Percentiles rank a stretch among this genome's conserved stretches.
phyloP scores from a whole-genome alignment of 2,888 invertebrate genomes.

The Adela reaumurella region DNA sequence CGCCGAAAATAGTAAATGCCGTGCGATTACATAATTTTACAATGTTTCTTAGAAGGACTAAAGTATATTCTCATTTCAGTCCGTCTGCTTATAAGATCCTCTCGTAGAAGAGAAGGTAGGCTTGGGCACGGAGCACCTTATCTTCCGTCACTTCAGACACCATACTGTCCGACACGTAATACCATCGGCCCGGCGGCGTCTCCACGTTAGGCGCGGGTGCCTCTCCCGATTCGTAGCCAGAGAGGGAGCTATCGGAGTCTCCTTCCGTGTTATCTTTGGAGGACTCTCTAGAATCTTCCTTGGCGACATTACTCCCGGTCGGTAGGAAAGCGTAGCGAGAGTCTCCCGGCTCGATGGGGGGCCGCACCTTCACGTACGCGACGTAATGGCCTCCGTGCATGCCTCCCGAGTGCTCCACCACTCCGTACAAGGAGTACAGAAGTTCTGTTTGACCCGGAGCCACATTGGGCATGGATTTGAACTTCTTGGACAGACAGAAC shows the following conservation, averaged over 20 bases:
- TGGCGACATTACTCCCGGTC: constrained; percentile 50
- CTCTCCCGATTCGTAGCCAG: constrained; percentile 52
- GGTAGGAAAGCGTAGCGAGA: constrained; percentile 73
- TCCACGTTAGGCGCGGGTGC: constrained; percentile 29
- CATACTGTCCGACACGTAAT: constrained; percentile 86
- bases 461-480: constrained; percentile 59
- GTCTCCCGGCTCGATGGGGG: constrained; percentile 58
- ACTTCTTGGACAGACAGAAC: constrained; percentile 73
- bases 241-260: constrained; percentile 56
- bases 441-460: constrained; percentile 63
- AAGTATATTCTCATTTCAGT: constrained; percentile 2
- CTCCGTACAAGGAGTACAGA: constrained; percentile 87
- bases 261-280: constrained; percentile 24
- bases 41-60: not conserved
- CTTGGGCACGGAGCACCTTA: constrained; percentile 80
- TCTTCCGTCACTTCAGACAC: constrained; percentile 79
- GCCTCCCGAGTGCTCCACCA: constrained; percentile 92
- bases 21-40: not conserved
- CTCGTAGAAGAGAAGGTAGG: constrained; percentile 95
- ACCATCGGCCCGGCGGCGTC: constrained; percentile 79
- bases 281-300: constrained; percentile 30
- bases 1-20: not conserved
- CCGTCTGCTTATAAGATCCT: constrained; percentile 67
- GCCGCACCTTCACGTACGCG: constrained; percentile 89
- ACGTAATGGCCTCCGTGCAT: constrained; percentile 85